Conservation (phyloP, 2,113 vertebrate genomes). For the Oceanites oceanicus region DNA sequence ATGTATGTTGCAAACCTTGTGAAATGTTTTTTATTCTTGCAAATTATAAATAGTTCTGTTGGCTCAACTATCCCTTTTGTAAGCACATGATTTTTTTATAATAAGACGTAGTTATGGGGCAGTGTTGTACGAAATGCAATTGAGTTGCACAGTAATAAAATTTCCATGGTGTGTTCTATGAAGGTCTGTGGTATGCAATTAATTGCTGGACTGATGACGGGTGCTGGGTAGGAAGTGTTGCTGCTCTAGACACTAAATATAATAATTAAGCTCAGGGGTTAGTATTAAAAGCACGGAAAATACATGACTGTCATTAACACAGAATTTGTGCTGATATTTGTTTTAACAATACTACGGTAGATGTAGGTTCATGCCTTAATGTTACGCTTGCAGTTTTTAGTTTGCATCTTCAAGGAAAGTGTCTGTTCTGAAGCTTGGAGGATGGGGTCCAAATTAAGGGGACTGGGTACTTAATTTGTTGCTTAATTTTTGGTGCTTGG, state of each 20-base stretch:
- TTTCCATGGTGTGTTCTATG: conserved; percentile 83
- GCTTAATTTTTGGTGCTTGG: not conserved
- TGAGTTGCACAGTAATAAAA: conserved; percentile 79
- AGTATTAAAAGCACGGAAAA: conserved; percentile 24
- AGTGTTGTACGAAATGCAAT: conserved; percentile 73
- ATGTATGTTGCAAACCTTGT: conserved; percentile 20
- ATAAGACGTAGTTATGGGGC: conserved; percentile 72
- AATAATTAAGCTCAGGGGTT: conserved; percentile 75
- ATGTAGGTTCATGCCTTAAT: not conserved
- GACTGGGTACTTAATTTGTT: not conserved
- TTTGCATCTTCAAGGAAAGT: not conserved
- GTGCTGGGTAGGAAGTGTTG: conserved; percentile 80
- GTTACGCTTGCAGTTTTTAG: not conserved
- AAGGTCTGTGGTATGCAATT: conserved; percentile 84
- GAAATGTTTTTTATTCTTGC: conserved; percentile 19
- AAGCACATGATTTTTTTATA: conserved; percentile 7
- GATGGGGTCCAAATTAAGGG: not conserved
- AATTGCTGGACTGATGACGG: conserved; percentile 75
- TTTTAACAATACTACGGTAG: not conserved
- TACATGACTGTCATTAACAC: not conserved
- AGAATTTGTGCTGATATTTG: conserved; percentile 12
- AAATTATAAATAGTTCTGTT: conserved; percentile 44
- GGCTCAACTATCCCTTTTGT: conserved; percentile 25
- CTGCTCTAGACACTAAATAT: conserved; percentile 69
- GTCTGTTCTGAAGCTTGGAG: not conserved